Evolutionary conservation across 2,113 vertebrate genomes (phyloP).

Genomic region (Upupa epops): DNA sequence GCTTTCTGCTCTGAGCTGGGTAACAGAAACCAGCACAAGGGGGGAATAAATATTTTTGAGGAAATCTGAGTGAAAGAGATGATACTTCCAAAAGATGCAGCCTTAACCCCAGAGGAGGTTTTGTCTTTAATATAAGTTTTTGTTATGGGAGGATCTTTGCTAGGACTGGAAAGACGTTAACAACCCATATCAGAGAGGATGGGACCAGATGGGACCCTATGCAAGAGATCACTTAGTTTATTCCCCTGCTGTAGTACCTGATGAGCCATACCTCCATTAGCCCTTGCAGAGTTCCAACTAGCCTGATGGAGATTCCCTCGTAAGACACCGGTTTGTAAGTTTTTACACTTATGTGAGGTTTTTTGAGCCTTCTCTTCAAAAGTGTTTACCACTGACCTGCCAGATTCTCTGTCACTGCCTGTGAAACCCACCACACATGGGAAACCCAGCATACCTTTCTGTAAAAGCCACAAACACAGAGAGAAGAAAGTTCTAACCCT

Average conservation of each 20-base stretch:
- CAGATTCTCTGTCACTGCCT: not conserved
- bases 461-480: not conserved
- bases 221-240: not conserved
- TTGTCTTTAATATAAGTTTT: not conserved
- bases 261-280: not conserved
- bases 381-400: not conserved
- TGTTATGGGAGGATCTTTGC: not conserved
- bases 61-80: not conserved
- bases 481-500: not conserved
- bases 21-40: not conserved
- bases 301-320: not conserved
- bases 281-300: not conserved
- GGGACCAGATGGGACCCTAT: not conserved
- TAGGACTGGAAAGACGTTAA: not conserved
- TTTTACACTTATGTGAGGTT: not conserved
- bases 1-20: not conserved
- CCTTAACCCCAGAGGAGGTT: fast-evolving
- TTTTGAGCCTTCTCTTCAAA: not conserved
- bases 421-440: not conserved
- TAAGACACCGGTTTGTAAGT: not conserved
- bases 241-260: not conserved
- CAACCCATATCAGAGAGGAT: not conserved
- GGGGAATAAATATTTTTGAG: not conserved
- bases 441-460: not conserved
- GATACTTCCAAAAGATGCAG: not conserved